phyloP scores from a whole-genome alignment of 2,888 invertebrate genomes.

The Drosophila tanythrix region DNA sequence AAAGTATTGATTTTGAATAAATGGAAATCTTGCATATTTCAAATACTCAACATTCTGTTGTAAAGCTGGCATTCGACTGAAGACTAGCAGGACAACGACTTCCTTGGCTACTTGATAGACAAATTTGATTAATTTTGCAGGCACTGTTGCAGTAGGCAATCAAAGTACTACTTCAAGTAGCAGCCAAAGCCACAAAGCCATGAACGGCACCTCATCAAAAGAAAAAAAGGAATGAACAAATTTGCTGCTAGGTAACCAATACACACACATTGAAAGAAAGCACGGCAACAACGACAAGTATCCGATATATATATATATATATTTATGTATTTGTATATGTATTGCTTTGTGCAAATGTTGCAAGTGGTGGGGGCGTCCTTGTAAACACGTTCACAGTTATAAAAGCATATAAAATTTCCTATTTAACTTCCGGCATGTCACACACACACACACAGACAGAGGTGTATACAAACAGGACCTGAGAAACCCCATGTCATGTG shows the following conservation, averaged over 20 bases:
- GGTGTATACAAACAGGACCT: slow-evolving; percentile 17
- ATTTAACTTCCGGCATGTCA: slow-evolving; percentile 77
- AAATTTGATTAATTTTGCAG: slow-evolving; percentile 56
- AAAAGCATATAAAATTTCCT: slow-evolving; percentile 81
- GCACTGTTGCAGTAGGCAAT: slow-evolving; percentile 12
- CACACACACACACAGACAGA: slow-evolving; percentile 16
- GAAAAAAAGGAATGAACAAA: slow-evolving; percentile 49
- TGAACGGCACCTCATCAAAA: slow-evolving; percentile 69
- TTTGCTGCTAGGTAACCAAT: slow-evolving; percentile 63
- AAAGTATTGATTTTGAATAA: not conserved
- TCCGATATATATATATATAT: not conserved
- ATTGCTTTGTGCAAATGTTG: slow-evolving; percentile 9
- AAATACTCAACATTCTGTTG: not conserved
- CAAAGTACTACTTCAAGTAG: slow-evolving; percentile 33
- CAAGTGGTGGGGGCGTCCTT: slow-evolving; percentile 48
- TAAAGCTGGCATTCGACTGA: not conserved
- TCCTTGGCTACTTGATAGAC: slow-evolving; percentile 4
- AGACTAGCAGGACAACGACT: not conserved
- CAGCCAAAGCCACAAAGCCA: slow-evolving; percentile 53
- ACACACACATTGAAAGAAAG: slow-evolving; percentile 11
- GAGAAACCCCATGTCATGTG: slow-evolving; percentile 30
- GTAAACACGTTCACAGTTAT: slow-evolving; percentile 77
- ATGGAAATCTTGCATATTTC: not conserved
- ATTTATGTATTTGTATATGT: not conserved
- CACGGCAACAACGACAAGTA: slow-evolving; percentile 1